Conservation (phyloP, 2,797 vertebrate genomes). For the Rhynchonycteris naso region DNA sequence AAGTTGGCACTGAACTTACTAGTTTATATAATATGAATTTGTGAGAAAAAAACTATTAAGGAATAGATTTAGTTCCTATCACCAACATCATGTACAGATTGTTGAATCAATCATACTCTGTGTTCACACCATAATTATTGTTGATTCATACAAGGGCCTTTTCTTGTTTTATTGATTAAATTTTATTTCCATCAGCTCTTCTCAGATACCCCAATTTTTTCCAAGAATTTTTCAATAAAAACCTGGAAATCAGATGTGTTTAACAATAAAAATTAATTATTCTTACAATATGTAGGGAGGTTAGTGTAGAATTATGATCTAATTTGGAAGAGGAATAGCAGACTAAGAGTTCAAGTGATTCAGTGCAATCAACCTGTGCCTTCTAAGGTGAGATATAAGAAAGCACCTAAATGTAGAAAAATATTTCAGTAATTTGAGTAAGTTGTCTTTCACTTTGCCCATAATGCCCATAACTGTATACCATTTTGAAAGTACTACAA, state of each 20-base stretch:
- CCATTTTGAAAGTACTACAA: neutral
- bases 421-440: neutral
- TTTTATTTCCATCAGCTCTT: conserved; percentile 6
- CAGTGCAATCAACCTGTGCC: neutral
- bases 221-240: conserved; percentile 25
- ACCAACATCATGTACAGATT: neutral
- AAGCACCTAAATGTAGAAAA: rapidly evolving
- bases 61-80: neutral
- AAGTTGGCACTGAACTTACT: neutral
- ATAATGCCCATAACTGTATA: neutral
- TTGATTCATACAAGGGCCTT: neutral
- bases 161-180: conserved; percentile 37
- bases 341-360: neutral
- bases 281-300: neutral
- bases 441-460: neutral
- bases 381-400: neutral
- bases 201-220: neutral
- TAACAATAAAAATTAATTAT: conserved; percentile 59
- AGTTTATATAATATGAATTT: neutral
- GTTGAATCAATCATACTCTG: neutral
- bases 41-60: neutral
- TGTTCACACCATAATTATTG: neutral
- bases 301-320: neutral
- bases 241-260: neutral
- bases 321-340: neutral